A percentile compares a stretch with the other conserved stretches of the same genome.
phyloP scores from a whole-genome alignment of 2,888 invertebrate genomes.

The Drosophila mimetica region DNA sequence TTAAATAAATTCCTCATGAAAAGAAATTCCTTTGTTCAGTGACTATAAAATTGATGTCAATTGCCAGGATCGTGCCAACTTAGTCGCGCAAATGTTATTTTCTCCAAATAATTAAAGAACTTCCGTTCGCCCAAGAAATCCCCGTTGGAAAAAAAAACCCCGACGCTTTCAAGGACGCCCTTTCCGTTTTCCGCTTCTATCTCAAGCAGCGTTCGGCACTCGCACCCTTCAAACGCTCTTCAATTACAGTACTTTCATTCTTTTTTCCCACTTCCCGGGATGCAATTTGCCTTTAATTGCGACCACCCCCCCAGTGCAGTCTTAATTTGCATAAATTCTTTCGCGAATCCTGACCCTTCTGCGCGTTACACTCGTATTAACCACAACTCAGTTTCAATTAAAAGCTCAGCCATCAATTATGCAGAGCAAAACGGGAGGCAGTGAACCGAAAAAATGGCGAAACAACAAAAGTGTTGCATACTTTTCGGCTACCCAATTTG shows the following conservation, averaged over 20 bases:
- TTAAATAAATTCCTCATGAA: no score
- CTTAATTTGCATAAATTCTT: constrained; percentile 50
- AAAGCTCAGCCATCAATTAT: constrained; percentile 62
- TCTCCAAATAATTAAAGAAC: constrained; percentile 14
- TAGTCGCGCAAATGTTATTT: not conserved
- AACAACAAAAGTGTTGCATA: constrained; percentile 11
- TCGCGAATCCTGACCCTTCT: not conserved
- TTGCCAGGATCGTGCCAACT: not conserved
- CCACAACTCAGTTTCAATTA: constrained; percentile 64
- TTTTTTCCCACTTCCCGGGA: constrained; percentile 12
- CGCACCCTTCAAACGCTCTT: constrained; percentile 43
- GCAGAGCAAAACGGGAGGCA: constrained; percentile 15
- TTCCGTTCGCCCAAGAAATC: not conserved
- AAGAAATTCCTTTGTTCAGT: no score
- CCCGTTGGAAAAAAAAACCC: not conserved
- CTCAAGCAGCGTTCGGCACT: constrained; percentile 33
- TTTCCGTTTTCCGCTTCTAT: constrained; percentile 5
- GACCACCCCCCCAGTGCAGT: constrained; percentile 27
- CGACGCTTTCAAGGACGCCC: constrained; percentile 30
- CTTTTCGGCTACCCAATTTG: constrained; percentile 5
- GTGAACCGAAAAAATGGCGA: constrained; percentile 16
- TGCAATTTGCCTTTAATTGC: constrained; percentile 47
- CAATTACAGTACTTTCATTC: constrained; percentile 38
- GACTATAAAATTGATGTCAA: not conserved
- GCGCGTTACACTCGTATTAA: constrained; percentile 35